Percentiles rank a stretch among this genome's conserved stretches.
Conservation (phyloP, 1,140 invertebrate species). For the Aphaenogaster floridana region DNA sequence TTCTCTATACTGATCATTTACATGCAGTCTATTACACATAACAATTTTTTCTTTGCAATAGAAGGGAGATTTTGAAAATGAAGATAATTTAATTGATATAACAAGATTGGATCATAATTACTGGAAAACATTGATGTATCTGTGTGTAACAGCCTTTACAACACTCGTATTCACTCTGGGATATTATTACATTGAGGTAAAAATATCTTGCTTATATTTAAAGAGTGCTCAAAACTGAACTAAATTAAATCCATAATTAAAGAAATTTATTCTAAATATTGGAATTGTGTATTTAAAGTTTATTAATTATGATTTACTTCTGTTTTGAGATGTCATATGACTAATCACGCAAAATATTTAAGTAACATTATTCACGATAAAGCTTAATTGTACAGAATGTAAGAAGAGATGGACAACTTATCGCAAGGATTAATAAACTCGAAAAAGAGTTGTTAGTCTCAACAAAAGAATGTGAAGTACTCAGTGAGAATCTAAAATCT, state of each 20-base stretch:
- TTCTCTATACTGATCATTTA: not conserved
- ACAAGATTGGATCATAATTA: conserved; percentile 76
- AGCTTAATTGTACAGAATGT: conserved; percentile 85
- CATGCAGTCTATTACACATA: conserved; percentile 24
- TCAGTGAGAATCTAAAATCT: conserved; percentile 89
- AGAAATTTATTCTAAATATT: not conserved
- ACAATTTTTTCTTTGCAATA: conserved; percentile 43
- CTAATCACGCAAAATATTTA: conserved; percentile 12
- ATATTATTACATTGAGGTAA: conserved; percentile 91
- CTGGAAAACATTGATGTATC: conserved; percentile 82
- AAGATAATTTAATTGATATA: conserved; percentile 66
- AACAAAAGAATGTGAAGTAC: conserved; percentile 89
- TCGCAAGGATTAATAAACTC: conserved; percentile 89
- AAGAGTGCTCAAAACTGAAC: not conserved
- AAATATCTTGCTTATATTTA: not conserved
- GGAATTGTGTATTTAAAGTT: not conserved
- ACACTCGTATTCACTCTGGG: conserved; percentile 91
- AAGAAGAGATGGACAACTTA: conserved; percentile 88
- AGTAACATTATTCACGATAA: not conserved
- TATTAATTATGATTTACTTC: conserved; percentile 19
- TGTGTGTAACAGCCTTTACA: conserved; percentile 89
- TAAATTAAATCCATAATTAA: conserved; percentile 5
- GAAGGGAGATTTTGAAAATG: conserved; percentile 66
- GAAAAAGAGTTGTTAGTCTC: conserved; percentile 87
- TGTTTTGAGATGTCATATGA: not conserved